Conservation (phyloP, 1,140 invertebrate genomes). For the Ditylenchus dipsaci region DNA sequence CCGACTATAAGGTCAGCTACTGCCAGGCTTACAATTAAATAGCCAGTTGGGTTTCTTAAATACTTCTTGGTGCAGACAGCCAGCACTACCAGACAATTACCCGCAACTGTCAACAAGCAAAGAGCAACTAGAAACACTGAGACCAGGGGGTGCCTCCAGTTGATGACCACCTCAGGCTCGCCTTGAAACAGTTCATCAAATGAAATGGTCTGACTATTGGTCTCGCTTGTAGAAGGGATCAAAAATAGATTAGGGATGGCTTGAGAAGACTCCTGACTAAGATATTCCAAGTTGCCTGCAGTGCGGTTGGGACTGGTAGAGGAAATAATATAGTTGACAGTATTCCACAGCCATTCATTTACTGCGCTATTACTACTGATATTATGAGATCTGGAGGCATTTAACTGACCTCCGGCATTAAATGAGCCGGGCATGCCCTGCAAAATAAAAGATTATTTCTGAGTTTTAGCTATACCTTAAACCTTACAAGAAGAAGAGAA, state of each 20-base stretch:
- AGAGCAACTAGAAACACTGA: slow-evolving; percentile 38
- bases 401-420: background rate
- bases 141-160: slow-evolving; percentile 50
- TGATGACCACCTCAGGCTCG: background rate
- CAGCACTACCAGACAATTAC: slow-evolving; percentile 55
- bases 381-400: background rate
- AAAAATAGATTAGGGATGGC: background rate
- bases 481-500: no score
- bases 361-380: background rate
- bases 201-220: background rate
- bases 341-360: background rate
- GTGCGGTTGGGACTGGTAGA: background rate
- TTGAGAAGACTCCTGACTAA: background rate
- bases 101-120: slow-evolving; percentile 51
- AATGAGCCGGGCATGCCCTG: background rate
- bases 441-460: no score
- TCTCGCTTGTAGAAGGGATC: background rate
- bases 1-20: slow-evolving; percentile 57
- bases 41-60: slow-evolving; percentile 53
- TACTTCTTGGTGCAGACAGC: slow-evolving; percentile 58
- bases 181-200: background rate
- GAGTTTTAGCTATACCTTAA: no score
- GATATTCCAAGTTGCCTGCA: background rate
- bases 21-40: slow-evolving; percentile 56
- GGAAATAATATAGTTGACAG: background rate